These are phyloP conservation scores for Drosophila orena DNA, from an alignment of 1,140 invertebrate genomes.

Conservation along the genomic window DNA sequence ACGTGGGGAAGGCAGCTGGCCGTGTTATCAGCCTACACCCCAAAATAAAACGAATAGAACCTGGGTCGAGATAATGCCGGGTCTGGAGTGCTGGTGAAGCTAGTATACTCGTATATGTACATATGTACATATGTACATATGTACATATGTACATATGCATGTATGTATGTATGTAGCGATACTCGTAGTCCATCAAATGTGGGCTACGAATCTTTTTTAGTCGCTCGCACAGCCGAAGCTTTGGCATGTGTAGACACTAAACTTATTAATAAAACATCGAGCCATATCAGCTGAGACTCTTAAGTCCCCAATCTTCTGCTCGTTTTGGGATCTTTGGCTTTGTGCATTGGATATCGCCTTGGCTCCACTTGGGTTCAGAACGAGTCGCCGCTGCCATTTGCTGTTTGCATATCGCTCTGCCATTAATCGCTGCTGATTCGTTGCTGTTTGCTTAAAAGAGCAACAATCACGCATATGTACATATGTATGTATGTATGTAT, in stretches of 20 bases:
- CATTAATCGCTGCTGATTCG: slow-evolving; percentile 50
- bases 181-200: slow-evolving; percentile 12
- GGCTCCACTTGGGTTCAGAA: slow-evolving; percentile 22
- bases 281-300: slow-evolving; percentile 27
- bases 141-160: too few relatives aligned
- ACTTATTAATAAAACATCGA: slow-evolving; percentile 59
- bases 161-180: too few relatives aligned
- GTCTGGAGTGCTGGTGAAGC: slow-evolving; percentile 2
- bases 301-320: slow-evolving; percentile 23
- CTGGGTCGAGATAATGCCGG: slow-evolving; percentile 33
- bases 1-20: slow-evolving; percentile 6
- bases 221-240: slow-evolving; percentile 11
- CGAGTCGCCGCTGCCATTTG: slow-evolving; percentile 36
- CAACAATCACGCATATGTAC: slow-evolving; percentile 6
- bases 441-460: slow-evolving; percentile 46
- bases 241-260: slow-evolving; percentile 47
- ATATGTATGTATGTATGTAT: too few relatives aligned
- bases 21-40: slow-evolving; percentile 57
- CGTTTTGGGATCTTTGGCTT: slow-evolving; percentile 23
- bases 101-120: too few relatives aligned
- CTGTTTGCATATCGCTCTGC: slow-evolving; percentile 60
- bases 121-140: too few relatives aligned
- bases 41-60: slow-evolving; percentile 39
- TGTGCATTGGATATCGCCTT: slow-evolving; percentile 6
- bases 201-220: slow-evolving; percentile 46